Conservation (phyloP, 2,113 vertebrate genomes). For the Dicaeum eximium region DNA sequence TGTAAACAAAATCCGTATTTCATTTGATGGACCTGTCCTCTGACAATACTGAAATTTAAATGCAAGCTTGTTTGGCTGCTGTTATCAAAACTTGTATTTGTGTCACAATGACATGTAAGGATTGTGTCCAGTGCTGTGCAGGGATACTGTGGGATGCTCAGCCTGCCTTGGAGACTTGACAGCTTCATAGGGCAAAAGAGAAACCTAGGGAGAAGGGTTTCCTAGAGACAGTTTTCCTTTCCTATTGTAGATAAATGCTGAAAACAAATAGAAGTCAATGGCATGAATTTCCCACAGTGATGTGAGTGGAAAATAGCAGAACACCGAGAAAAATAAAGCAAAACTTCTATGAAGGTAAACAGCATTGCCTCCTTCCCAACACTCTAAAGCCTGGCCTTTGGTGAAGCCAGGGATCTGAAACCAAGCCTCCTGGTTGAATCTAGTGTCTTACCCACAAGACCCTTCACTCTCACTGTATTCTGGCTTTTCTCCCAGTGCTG, state of each 20-base stretch:
- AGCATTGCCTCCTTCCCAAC: not conserved
- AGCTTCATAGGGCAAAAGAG: not conserved
- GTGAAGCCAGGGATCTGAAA: not conserved
- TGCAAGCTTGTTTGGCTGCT: not conserved
- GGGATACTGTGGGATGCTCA: not conserved
- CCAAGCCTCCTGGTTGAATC: not conserved
- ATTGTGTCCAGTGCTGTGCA: not conserved
- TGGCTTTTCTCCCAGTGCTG: not conserved
- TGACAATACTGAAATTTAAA: not conserved
- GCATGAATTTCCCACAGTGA: not conserved
- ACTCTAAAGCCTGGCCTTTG: not conserved
- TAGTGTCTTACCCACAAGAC: not conserved
- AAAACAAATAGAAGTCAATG: not conserved
- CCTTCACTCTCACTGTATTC: not conserved
- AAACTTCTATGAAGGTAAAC: not conserved
- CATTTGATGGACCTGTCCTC: not conserved
- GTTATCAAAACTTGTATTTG: not conserved
- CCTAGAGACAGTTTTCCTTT: not conserved
- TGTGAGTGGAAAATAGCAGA: not conserved
- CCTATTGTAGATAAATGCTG: not conserved
- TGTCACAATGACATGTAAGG: fast-evolving
- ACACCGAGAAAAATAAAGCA: not conserved
- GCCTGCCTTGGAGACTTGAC: not conserved
- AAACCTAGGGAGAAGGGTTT: not conserved
- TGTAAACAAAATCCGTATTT: not conserved